These are phyloP conservation scores for Glaucidium brasilianum DNA, from an alignment of 2,113 vertebrate species.

Conservation along the genomic window DNA sequence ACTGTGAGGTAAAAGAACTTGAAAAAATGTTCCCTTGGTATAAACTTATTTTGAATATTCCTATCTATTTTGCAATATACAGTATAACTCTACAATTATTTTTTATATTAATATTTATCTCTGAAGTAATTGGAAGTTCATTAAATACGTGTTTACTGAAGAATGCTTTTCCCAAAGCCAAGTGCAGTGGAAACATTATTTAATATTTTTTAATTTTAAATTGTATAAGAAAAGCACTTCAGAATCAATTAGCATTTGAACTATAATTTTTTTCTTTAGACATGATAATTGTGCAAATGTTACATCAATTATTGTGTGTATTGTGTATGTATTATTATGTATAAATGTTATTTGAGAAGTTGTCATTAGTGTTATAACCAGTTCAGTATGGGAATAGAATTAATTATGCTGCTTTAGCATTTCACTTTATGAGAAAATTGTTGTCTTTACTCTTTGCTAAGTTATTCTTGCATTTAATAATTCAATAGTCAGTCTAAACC, in stretches of 20 bases:
- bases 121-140: background rate
- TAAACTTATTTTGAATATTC: background rate
- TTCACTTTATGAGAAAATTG: background rate
- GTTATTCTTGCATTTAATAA: constrained; percentile 52
- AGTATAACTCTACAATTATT: background rate
- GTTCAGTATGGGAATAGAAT: background rate
- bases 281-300: background rate
- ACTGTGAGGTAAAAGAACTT: background rate
- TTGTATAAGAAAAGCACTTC: background rate
- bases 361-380: constrained; percentile 6
- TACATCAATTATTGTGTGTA: background rate
- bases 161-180: background rate
- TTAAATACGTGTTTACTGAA: background rate
- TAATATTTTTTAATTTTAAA: background rate
- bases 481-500: constrained; percentile 19
- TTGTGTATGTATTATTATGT: background rate
- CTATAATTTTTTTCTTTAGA: background rate
- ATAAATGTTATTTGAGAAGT: background rate
- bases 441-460: constrained; percentile 25
- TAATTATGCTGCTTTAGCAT: background rate
- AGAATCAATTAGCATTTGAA: background rate
- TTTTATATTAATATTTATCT: background rate
- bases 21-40: background rate
- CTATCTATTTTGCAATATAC: background rate
- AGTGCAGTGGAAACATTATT: background rate